A percentile compares a stretch with the other conserved stretches of the same genome.
Evolutionary conservation across 2,797 vertebrate genomes (phyloP).

Genomic region (Takifugu rubripes): DNA sequence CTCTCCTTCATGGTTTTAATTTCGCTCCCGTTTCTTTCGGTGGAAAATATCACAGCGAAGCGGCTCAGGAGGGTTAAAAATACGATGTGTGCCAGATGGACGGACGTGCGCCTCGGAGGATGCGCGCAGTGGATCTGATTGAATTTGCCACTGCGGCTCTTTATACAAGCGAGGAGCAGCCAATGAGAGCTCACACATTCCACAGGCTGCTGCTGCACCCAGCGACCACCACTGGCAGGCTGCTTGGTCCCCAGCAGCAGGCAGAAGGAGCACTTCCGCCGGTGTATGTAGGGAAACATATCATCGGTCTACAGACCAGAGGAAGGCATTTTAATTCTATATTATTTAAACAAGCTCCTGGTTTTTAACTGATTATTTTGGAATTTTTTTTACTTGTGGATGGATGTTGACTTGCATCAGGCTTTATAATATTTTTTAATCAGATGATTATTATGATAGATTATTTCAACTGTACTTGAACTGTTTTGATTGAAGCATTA

Average conservation of each 20-base stretch:
- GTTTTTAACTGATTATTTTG: no score
- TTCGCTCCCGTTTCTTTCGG: background rate
- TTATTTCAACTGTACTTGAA: no score
- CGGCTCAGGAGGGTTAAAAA: slow-evolving; percentile 3
- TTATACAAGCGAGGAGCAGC: slow-evolving; percentile 65
- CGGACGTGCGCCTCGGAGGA: slow-evolving; percentile 24
- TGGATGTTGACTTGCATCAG: no score
- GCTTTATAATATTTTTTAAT: no score
- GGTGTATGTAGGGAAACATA: no score
- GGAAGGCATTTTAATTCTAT: no score
- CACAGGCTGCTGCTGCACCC: slow-evolving; percentile 39
- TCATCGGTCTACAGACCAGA: no score
- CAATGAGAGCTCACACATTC: slow-evolving; percentile 64
- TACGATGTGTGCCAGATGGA: slow-evolving; percentile 14
- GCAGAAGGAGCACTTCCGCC: background rate
- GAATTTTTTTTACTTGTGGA: no score
- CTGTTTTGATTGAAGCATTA: no score
- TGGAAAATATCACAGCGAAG: slow-evolving; percentile 5
- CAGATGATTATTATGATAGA: no score
- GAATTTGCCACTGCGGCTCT: slow-evolving; percentile 68
- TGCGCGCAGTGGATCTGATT: slow-evolving; percentile 69
- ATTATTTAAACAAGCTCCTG: no score
- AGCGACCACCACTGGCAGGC: slow-evolving; percentile 18
- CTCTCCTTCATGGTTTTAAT: slow-evolving; percentile 84
- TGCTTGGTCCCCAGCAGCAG: slow-evolving; percentile 6